Evolutionary conservation across 2,888 invertebrate genomes (phyloP), one percentile per base, ranked within the genome.

Genomic region (Dorcus hopei): DNA sequence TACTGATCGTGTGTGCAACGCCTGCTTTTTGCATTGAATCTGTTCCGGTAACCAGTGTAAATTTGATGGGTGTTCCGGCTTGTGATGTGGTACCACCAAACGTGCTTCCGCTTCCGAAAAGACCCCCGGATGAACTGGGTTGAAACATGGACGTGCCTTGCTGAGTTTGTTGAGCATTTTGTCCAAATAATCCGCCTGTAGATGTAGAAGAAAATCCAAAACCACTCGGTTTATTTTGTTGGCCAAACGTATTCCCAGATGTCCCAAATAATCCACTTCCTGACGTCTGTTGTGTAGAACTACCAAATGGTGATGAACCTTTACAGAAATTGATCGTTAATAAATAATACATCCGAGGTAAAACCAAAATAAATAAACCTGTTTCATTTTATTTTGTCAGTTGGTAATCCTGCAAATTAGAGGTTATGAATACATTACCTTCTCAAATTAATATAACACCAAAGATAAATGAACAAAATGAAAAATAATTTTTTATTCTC

Each of bases 21-120:
- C 95, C 95, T 64, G 89, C 89, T 78, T 97, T 97, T 71, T 94
- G 86, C 80, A 97, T 88, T 0, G 95, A 91, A 73, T 99, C 99
- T 0, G 90, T 91, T 2, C 95, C 95, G 33, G 89, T 87, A 0
- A 92, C 88, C 0, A 95, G 91, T 66, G 85, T 87, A 78, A 95
- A 97, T 76, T 97, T 97, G 1, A 91, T 82, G 0, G 87, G 87
- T 0, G 94, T 92, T 2, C 95, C 95, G 0, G 82, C 75, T 9
- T 82, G 80, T 1, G 77, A 73, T 8, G 79, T 52, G 39, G 59
- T 0, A 80, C 80, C 62, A 14, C 71, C 72, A 61, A 74, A 64
- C 76, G 81, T 76, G 9, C 77, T 68, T 0, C 80, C 79, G 49
- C 78, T 81, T 0, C 85, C 83, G 72, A 83, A 83, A 1, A 83